phyloP scores from a whole-genome alignment of 1,140 invertebrate genomes.

The Calliopsis andreniformis region DNA sequence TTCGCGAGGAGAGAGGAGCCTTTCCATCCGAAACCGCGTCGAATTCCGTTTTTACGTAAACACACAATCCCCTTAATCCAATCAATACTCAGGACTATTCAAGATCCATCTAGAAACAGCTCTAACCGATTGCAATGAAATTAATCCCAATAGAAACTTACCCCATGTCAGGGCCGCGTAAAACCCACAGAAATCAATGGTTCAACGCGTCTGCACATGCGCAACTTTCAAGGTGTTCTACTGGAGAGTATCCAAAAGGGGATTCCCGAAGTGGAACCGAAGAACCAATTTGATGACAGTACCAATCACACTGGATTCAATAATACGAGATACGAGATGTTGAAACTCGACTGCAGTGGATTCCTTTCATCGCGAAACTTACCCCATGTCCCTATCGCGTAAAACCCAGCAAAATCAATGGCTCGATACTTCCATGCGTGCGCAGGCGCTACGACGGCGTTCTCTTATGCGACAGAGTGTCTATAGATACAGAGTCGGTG shows the following conservation, averaged over 20 bases:
- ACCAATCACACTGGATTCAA: no score
- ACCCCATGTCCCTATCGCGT: conserved; percentile 52
- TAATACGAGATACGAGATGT: no score
- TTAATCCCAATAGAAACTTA: conserved; percentile 73
- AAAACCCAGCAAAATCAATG: conserved; percentile 40
- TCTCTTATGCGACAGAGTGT: conserved; percentile 55
- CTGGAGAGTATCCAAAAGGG: conserved; percentile 32
- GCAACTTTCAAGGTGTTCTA: conserved; percentile 16
- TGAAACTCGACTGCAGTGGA: conserved; percentile 26
- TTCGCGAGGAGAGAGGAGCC: conserved; percentile 31
- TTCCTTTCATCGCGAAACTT: conserved; percentile 51
- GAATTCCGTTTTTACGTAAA: not conserved
- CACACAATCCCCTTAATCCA: not conserved
- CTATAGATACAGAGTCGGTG: conserved; percentile 29
- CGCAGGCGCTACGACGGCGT: conserved; percentile 21
- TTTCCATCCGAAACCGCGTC: not conserved
- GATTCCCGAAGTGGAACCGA: conserved; percentile 28
- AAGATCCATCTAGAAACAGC: not conserved
- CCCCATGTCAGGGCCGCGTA: conserved; percentile 65
- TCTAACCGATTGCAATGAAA: conserved; percentile 49
- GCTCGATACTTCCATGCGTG: conserved; percentile 52
- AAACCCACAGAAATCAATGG: conserved; percentile 49
- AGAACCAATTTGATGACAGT: not conserved
- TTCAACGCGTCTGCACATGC: conserved; percentile 43
- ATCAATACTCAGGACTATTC: not conserved